phyloP scores from a whole-genome alignment of 2,888 invertebrate genomes.

The Xestia xanthographa region DNA sequence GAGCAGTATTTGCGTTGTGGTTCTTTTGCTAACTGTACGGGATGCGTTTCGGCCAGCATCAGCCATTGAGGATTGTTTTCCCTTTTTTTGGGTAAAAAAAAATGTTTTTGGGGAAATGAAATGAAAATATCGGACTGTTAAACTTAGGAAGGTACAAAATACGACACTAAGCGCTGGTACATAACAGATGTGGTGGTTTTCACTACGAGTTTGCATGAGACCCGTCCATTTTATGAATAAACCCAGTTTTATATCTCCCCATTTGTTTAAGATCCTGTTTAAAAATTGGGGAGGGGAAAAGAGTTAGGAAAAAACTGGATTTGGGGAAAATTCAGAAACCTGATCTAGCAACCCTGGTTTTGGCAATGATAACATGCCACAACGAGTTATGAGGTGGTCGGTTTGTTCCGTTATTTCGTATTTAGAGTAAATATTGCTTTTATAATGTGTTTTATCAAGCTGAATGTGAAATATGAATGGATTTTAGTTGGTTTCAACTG shows the following conservation, averaged over 20 bases:
- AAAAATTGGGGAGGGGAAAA: background rate
- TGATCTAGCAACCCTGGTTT: background rate
- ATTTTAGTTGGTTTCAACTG: background rate
- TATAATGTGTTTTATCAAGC: constrained; percentile 24
- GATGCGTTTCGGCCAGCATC: constrained; percentile 41
- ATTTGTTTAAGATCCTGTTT: background rate
- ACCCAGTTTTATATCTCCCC: background rate
- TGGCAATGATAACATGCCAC: constrained; percentile 38
- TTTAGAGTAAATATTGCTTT: constrained; percentile 34
- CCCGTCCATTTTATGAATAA: background rate
- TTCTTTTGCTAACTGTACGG: constrained; percentile 49
- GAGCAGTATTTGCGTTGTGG: constrained; percentile 36
- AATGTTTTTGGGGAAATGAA: background rate
- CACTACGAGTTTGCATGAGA: background rate
- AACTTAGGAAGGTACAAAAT: background rate
- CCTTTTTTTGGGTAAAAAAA: background rate
- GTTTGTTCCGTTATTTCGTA: constrained; percentile 21
- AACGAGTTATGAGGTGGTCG: constrained; percentile 38
- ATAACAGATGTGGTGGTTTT: background rate
- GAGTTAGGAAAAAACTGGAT: background rate
- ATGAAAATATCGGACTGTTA: background rate
- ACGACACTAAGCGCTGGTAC: background rate
- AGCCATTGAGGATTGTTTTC: background rate
- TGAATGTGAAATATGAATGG: constrained; percentile 17
- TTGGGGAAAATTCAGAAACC: background rate